A percentile compares a stretch with the other conserved stretches of the same genome.
Evolutionary conservation across 2,113 vertebrate genomes (phyloP).

Genomic region (Dipodomys ordii): DNA sequence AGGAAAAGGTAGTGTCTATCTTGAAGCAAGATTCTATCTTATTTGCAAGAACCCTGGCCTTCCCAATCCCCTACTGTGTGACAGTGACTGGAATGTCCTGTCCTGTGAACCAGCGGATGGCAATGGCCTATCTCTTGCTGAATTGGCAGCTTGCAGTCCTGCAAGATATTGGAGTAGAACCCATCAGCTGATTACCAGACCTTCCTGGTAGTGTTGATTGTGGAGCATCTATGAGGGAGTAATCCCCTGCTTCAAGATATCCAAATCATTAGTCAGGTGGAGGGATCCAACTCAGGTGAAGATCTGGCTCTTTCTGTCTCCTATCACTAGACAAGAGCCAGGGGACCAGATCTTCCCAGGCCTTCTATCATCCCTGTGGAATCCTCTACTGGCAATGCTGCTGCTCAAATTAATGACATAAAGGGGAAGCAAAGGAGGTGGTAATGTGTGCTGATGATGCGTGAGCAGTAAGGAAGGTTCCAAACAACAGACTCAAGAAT

Average conservation of each 20-base stretch:
- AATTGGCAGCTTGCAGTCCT: background rate
- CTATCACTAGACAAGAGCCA: background rate
- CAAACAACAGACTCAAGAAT: background rate
- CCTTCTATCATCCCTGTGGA: background rate
- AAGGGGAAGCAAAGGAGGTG: accelerated
- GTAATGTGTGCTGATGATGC: no score
- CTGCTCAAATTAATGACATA: accelerated
- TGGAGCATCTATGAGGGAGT: accelerated
- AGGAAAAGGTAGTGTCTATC: background rate
- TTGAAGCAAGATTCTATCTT: background rate
- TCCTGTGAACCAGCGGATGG: background rate
- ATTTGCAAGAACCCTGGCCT: background rate
- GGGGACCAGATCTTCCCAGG: no score
- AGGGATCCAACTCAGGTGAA: background rate
- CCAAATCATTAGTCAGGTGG: no score
- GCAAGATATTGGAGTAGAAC: background rate
- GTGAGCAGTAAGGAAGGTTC: accelerated
- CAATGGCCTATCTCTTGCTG: accelerated
- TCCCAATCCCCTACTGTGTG: background rate
- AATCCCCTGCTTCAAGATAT: background rate
- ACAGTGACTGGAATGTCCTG: background rate
- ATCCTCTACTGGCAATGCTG: background rate
- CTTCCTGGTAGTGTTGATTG: accelerated
- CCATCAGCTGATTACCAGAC: background rate
- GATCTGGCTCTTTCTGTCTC: no score